Conservation (phyloP, 2,888 invertebrate genomes). For the Philaethria dido region DNA sequence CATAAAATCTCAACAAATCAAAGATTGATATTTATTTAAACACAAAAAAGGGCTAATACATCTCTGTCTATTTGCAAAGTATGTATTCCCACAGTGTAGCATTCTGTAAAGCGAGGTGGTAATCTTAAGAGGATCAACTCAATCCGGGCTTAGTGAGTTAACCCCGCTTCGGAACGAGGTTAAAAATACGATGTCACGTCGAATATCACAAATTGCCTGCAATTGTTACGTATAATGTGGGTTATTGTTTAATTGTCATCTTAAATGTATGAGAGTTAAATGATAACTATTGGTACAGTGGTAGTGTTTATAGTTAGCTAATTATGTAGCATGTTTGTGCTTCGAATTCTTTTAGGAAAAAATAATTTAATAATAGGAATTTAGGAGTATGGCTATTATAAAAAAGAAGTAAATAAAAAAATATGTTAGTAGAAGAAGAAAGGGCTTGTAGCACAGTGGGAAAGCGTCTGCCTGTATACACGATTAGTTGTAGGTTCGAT, state of each 20-base stretch:
- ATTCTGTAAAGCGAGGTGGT: constrained; percentile 10
- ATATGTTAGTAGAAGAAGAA: no score
- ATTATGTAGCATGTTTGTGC: no score
- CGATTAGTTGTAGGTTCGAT: no score
- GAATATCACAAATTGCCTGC: constrained; percentile 9
- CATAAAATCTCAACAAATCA: background rate
- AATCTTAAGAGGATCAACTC: constrained; percentile 24
- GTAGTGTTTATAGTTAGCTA: no score
- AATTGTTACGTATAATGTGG: background rate
- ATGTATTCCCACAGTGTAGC: constrained; percentile 14
- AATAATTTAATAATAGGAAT: no score
- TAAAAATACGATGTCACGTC: constrained; percentile 10
- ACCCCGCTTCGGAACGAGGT: constrained; percentile 13
- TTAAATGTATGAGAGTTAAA: background rate
- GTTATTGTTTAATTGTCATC: background rate
- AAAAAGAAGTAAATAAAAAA: no score
- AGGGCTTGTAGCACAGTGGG: no score
- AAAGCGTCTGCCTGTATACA: no score
- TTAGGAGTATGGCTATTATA: no score
- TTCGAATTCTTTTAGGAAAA: no score
- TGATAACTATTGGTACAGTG: no score
- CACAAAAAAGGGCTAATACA: constrained; percentile 1
- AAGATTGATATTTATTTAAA: background rate
- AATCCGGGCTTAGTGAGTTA: constrained; percentile 21
- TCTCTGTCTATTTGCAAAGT: constrained; percentile 2